Evolutionary conservation across 2,113 vertebrate species (phyloP).

Genomic region (Dendropsophus ebraccatus): DNA sequence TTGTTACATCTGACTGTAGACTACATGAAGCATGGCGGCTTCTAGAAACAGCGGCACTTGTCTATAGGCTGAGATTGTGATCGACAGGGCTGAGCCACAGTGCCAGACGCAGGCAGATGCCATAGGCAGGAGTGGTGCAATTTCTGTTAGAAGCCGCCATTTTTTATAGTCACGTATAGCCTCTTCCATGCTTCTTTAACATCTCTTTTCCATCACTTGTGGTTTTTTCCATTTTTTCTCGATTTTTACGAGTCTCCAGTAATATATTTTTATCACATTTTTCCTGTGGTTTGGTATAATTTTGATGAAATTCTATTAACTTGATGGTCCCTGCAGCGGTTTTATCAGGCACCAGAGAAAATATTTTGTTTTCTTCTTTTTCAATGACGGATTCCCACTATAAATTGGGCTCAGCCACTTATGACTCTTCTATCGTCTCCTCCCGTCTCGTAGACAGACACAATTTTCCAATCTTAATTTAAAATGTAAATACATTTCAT

Average conservation of each 20-base stretch:
- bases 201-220: neutral
- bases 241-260: neutral
- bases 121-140: too few species aligned
- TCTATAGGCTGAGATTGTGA: too few species aligned
- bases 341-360: neutral
- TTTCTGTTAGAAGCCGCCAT: too few species aligned
- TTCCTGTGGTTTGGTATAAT: neutral
- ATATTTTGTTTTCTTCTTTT: neutral
- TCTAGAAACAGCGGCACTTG: too few species aligned
- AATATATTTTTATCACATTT: constrained; percentile 1
- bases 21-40: too few species aligned
- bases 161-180: too few species aligned
- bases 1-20: too few species aligned
- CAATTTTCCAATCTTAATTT: neutral
- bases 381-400: neutral
- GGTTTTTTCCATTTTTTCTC: neutral
- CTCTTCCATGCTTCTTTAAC: too few species aligned
- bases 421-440: neutral
- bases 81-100: too few species aligned
- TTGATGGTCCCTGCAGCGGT: neutral
- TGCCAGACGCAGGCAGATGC: too few species aligned
- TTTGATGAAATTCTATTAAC: neutral
- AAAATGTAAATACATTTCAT: neutral
- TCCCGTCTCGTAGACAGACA: neutral
- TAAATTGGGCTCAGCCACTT: neutral